Evolutionary conservation across 2,113 vertebrate genomes (phyloP).

Genomic region (Oryzias woworae): DNA sequence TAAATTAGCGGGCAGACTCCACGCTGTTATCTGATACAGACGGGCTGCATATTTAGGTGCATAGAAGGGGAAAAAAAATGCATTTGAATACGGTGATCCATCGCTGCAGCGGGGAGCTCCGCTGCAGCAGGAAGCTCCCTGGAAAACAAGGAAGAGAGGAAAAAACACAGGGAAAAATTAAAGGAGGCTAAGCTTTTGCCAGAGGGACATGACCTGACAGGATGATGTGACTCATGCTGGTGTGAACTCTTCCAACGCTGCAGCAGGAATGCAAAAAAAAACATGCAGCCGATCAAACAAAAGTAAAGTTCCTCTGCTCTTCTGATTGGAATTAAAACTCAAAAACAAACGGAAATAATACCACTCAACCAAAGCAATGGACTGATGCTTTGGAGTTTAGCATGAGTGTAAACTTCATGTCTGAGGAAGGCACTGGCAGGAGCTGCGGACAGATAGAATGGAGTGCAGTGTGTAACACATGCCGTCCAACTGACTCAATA

Average conservation of each 20-base stretch:
- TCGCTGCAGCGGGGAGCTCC: not conserved
- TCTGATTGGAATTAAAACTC: not conserved
- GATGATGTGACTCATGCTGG: not conserved
- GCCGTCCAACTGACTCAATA: not conserved
- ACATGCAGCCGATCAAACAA: no score
- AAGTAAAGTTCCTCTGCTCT: not conserved
- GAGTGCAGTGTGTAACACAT: not conserved
- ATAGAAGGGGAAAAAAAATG: not conserved
- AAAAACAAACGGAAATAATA: not conserved
- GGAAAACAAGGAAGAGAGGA: not conserved
- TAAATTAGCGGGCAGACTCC: conserved; percentile 2
- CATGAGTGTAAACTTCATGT: not conserved
- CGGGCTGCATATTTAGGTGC: not conserved
- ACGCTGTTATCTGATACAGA: conserved; percentile 1
- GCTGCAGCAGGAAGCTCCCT: not conserved
- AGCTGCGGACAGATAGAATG: conserved; percentile 15
- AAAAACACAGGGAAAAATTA: not conserved
- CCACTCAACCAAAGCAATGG: not conserved
- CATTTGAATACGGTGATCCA: not conserved
- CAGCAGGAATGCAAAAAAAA: not conserved
- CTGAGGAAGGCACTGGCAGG: not conserved
- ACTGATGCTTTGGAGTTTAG: not conserved
- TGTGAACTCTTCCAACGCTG: not conserved
- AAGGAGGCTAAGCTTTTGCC: not conserved
- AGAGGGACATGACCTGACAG: not conserved